Percentiles rank a stretch among this genome's conserved stretches.
phyloP scores from a whole-genome alignment of 1,140 invertebrate species.

The Gryllus bimaculatus region DNA sequence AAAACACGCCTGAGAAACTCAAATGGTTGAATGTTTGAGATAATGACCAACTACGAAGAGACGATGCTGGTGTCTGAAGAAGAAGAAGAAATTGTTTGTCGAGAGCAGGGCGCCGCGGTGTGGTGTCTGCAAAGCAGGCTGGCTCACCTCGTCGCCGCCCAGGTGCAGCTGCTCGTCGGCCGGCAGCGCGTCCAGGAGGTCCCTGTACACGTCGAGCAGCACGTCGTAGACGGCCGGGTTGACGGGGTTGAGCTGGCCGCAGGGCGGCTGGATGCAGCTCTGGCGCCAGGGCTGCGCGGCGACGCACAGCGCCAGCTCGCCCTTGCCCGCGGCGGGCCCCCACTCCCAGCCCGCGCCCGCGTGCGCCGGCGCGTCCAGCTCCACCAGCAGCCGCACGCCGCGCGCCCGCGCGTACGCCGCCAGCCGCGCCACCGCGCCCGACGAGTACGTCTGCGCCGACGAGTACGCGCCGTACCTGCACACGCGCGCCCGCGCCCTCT shows the following conservation, averaged over 20 bases:
- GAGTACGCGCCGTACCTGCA: conserved; percentile 30
- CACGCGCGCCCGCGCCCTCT: conserved; percentile 22
- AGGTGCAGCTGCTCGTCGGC: conserved; percentile 60
- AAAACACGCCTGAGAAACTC: too few species aligned
- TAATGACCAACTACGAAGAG: too few species aligned
- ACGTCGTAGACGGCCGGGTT: conserved; percentile 64
- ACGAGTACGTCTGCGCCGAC: conserved; percentile 26
- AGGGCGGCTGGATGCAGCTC: conserved; percentile 72
- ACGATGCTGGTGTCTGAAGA: too few species aligned
- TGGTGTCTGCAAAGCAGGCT: not conserved
- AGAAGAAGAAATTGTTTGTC: too few species aligned
- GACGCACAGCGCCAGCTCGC: conserved; percentile 61
- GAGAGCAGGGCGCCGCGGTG: too few species aligned
- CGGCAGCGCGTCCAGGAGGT: conserved; percentile 52
- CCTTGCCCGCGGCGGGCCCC: conserved; percentile 54
- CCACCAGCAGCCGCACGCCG: conserved; percentile 66
- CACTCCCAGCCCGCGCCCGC: conserved; percentile 73
- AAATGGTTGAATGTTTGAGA: too few species aligned
- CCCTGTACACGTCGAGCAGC: conserved; percentile 53
- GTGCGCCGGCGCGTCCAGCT: conserved; percentile 78
- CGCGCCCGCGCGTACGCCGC: conserved; percentile 52
- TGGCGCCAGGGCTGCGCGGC: conserved; percentile 62
- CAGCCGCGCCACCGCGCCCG: conserved; percentile 27
- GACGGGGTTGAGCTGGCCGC: conserved; percentile 73
- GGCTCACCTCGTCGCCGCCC: conserved; percentile 74